A percentile compares a stretch with the other conserved stretches of the same genome.
Evolutionary conservation across 2,888 invertebrate species (phyloP).

Genomic region (Melanophora roralis): DNA sequence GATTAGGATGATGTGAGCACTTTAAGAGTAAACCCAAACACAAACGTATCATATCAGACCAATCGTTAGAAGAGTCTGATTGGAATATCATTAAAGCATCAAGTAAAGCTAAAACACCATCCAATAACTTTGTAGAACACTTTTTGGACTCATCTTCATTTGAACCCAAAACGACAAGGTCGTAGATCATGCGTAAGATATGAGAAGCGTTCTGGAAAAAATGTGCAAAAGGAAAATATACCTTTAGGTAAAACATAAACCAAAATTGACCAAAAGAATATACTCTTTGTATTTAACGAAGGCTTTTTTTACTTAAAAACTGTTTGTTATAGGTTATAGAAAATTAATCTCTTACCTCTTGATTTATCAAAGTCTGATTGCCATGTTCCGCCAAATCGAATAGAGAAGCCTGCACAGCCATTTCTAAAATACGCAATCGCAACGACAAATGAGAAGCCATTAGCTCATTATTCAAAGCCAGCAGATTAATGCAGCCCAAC

Average conservation of each 20-base stretch:
- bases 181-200: slow-evolving; percentile 80
- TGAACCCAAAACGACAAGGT: slow-evolving; percentile 79
- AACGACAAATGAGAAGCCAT: slow-evolving; percentile 79
- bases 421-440: slow-evolving; percentile 80
- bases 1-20: slow-evolving; percentile 78
- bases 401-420: slow-evolving; percentile 80
- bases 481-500: slow-evolving; percentile 80
- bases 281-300: no score
- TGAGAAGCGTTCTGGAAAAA: slow-evolving; percentile 79
- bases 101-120: slow-evolving; percentile 79
- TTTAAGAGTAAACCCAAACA: slow-evolving; percentile 77
- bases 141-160: slow-evolving; percentile 78
- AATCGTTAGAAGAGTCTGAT: slow-evolving; percentile 78
- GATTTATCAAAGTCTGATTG: slow-evolving; percentile 75
- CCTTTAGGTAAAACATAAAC: no score
- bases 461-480: slow-evolving; percentile 79
- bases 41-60: slow-evolving; percentile 80
- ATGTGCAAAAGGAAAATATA: no score
- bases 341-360: slow-evolving; percentile 71
- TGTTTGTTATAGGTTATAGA: no score
- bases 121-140: slow-evolving; percentile 79
- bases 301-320: no score
- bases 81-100: slow-evolving; percentile 80
- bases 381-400: slow-evolving; percentile 80
- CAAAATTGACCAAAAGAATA: no score